Base-by-base conservation (phyloP, 2,797 vertebrate genomes). In the Acrossocheilus fasciatus region DNA sequence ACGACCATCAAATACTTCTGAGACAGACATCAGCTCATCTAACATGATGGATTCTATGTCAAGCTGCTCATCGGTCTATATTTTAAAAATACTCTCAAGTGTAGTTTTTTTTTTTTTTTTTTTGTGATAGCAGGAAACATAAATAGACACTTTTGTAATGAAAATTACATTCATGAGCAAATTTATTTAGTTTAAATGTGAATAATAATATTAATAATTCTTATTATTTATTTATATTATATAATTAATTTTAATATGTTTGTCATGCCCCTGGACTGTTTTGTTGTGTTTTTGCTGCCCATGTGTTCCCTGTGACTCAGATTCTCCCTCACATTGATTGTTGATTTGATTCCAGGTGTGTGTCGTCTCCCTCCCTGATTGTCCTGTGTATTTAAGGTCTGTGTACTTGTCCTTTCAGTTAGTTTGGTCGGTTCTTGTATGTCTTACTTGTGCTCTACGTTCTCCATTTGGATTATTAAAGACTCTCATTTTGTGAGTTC, bases 11-110 rank as follows among this genome's bases (percentile, higher is more conserved):
- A 88, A 84, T 72, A 64, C 83, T 88, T 90, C 92, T 88, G 89
- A 93, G 90, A 92, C 87, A 90, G 50, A 90, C 89, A 92, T 94
- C 90, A 92, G 90, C 84, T 91, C 93, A 92, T 93, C 91, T 94
- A 87, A 87, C 72, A 54, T 90, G 82, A 93, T 89, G 86, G 86
- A 89, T 86, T 79, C 75, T 90, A 68, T 87, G 89, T 82, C 83
- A 76, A 39, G 43, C 66, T 90, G 84, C 91, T 81, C 62, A 54
- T 82, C 70, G 78, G 15, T 69, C 62, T 85, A 50, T 91, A 85
- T 91, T 79, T 83, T 86, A 90, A 88, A 82, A 23, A 81, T 36
- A 81, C 80, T 84, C 68, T 84, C 59, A 73, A 73, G 50, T 68
- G 12, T 30, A 64, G 52, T 75, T 50, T 75, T 36, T 57, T 77